Evolutionary conservation across 2,797 vertebrate species (phyloP).

Genomic region (Columba guinea): DNA sequence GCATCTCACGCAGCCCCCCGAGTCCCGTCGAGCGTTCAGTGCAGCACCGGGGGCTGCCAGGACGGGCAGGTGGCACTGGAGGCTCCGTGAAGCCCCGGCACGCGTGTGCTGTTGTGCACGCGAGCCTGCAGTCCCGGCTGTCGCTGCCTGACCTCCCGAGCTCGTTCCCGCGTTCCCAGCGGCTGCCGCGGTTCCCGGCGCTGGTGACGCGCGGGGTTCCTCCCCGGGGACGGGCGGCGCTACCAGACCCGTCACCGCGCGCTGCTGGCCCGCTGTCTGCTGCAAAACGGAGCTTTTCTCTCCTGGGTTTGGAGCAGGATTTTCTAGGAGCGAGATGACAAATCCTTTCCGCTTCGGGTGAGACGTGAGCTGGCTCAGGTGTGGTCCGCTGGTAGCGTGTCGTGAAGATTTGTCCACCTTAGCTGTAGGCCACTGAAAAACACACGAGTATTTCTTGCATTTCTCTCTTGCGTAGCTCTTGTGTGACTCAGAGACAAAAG

Average conservation of each 20-base stretch:
- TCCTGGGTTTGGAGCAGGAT: background rate
- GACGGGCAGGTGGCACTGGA: background rate
- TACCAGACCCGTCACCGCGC: accelerated
- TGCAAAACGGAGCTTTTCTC: background rate
- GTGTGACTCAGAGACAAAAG: background rate
- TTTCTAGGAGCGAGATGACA: background rate
- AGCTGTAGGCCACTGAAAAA: background rate
- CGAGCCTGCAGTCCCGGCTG: background rate
- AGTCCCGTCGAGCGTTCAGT: background rate
- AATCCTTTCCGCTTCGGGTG: background rate
- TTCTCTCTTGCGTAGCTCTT: background rate
- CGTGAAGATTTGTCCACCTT: background rate
- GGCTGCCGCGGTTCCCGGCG: background rate
- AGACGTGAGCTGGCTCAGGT: background rate
- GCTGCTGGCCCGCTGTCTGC: background rate
- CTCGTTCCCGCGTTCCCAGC: background rate
- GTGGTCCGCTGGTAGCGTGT: background rate
- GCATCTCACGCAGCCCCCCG: background rate
- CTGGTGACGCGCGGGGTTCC: background rate
- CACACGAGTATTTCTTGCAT: background rate
- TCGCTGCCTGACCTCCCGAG: background rate
- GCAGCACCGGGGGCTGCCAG: background rate
- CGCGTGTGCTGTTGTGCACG: accelerated
- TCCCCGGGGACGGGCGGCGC: accelerated
- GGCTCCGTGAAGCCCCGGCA: background rate